phyloP scores from a whole-genome alignment of 2,888 invertebrate genomes.

The Belgica antarctica region DNA sequence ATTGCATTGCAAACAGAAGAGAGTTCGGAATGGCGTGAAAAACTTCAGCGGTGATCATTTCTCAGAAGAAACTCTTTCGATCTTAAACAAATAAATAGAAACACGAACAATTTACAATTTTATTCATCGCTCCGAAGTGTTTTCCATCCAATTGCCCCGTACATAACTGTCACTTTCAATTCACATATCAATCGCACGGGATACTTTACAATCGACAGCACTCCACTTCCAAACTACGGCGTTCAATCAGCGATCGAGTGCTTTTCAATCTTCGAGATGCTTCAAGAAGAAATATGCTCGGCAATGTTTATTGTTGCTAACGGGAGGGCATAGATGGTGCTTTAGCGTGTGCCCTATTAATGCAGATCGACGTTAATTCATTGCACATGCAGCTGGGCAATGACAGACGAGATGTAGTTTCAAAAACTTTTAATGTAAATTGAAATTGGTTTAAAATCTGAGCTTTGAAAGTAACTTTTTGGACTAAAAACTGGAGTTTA shows the following conservation, averaged over 20 bases:
- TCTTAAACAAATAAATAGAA: constrained; percentile 33
- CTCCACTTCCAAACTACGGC: constrained; percentile 1
- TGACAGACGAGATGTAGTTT: constrained; percentile 3
- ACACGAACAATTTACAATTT: too few relatives aligned
- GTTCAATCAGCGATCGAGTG: background rate
- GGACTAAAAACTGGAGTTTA: too few relatives aligned
- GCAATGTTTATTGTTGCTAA: constrained; percentile 34
- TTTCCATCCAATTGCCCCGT: constrained; percentile 16
- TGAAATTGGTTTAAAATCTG: too few relatives aligned
- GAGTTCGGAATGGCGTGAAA: background rate
- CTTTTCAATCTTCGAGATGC: background rate
- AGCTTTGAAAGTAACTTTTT: too few relatives aligned
- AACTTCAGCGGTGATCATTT: constrained; percentile 4
- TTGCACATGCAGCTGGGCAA: constrained; percentile 19
- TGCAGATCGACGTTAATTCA: constrained; percentile 38
- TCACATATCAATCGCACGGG: constrained; percentile 20
- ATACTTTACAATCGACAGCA: constrained; percentile 1
- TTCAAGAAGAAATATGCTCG: constrained; percentile 14
- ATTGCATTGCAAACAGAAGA: background rate
- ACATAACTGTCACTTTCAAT: constrained; percentile 15
- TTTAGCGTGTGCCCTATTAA: constrained; percentile 38
- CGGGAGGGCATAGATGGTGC: constrained; percentile 29
- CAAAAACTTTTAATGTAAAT: too few relatives aligned
- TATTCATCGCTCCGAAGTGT: constrained; percentile 30
- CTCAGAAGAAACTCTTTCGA: constrained; percentile 7